Evolutionary conservation across 2,113 vertebrate genomes (phyloP).

Genomic region (Anoplopoma fimbria): DNA sequence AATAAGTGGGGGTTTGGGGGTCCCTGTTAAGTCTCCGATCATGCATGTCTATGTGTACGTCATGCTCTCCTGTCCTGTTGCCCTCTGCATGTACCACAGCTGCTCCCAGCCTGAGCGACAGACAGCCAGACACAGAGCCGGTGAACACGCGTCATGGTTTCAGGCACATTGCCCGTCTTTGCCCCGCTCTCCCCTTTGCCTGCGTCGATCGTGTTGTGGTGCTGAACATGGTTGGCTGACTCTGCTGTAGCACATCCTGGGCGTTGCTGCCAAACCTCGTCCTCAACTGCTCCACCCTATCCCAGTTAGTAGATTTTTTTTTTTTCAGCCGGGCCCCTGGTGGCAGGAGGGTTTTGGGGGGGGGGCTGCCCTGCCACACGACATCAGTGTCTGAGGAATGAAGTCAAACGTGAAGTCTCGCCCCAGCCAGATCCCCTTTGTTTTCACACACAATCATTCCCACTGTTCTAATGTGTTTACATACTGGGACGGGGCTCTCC

Average conservation of each 20-base stretch:
- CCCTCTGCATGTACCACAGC: conserved; percentile 53
- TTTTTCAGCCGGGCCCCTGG: conserved; percentile 42
- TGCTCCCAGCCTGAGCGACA: conserved; percentile 48
- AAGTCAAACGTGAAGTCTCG: conserved; percentile 73
- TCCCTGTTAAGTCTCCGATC: conserved; percentile 6
- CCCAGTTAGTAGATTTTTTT: conserved; percentile 37
- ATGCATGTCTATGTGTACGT: conserved; percentile 13
- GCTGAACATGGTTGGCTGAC: conserved; percentile 32
- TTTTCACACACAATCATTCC: conserved; percentile 60
- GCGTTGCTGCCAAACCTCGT: conserved; percentile 18
- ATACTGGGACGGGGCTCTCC: conserved; percentile 13
- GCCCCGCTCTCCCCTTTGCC: background rate
- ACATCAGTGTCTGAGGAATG: conserved; percentile 63
- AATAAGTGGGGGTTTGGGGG: background rate
- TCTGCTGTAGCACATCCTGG: conserved; percentile 10
- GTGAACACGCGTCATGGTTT: conserved; percentile 21
- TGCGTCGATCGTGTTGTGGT: background rate
- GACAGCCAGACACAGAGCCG: conserved; percentile 17
- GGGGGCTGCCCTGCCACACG: conserved; percentile 66
- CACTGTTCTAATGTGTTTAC: conserved; percentile 37
- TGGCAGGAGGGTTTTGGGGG: conserved; percentile 3
- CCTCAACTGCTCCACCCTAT: conserved; percentile 37
- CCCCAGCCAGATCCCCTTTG: conserved; percentile 54
- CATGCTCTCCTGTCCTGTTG: conserved; percentile 9
- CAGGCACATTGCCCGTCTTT: background rate